phyloP scores from a whole-genome alignment of 2,888 invertebrate species.

The Lepidonotus clava region DNA sequence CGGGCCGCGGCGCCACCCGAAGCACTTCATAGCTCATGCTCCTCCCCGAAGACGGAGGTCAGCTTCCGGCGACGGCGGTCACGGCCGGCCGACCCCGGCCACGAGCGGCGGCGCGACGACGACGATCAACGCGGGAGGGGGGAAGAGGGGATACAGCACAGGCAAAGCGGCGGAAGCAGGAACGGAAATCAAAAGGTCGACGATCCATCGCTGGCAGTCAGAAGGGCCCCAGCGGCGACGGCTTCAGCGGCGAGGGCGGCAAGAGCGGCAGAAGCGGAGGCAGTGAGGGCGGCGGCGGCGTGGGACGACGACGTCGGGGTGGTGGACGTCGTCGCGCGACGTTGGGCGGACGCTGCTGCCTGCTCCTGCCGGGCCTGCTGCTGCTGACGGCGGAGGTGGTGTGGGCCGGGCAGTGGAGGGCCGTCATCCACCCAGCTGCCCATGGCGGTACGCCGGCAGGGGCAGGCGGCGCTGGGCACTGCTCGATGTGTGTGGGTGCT shows the following conservation, averaged over 20 bases:
- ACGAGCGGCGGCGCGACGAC: not conserved
- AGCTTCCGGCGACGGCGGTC: not conserved
- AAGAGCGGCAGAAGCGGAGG: slow-evolving; percentile 25
- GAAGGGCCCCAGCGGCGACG: not conserved
- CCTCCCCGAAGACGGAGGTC: not conserved
- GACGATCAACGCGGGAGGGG: not conserved
- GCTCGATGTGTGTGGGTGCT: too few relatives aligned
- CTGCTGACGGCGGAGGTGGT: too few relatives aligned
- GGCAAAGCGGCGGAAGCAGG: not conserved
- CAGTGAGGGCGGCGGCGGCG: not conserved
- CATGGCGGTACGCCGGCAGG: too few relatives aligned
- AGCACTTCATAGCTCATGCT: slow-evolving; percentile 34
- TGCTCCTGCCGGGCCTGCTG: too few relatives aligned
- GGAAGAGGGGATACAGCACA: not conserved
- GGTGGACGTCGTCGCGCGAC: not conserved
- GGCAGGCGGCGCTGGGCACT: too few relatives aligned
- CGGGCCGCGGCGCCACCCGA: slow-evolving; percentile 31
- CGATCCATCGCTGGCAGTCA: not conserved
- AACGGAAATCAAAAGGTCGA: not conserved
- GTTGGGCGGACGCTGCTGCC: not conserved
- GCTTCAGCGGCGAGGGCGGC: not conserved
- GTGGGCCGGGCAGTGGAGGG: too few relatives aligned
- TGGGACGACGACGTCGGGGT: not conserved
- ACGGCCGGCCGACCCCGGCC: not conserved
- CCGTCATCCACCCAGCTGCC: too few relatives aligned